Base-by-base conservation (phyloP, 1,140 invertebrate genomes). In the Caenorhabditis remanei region DNA sequence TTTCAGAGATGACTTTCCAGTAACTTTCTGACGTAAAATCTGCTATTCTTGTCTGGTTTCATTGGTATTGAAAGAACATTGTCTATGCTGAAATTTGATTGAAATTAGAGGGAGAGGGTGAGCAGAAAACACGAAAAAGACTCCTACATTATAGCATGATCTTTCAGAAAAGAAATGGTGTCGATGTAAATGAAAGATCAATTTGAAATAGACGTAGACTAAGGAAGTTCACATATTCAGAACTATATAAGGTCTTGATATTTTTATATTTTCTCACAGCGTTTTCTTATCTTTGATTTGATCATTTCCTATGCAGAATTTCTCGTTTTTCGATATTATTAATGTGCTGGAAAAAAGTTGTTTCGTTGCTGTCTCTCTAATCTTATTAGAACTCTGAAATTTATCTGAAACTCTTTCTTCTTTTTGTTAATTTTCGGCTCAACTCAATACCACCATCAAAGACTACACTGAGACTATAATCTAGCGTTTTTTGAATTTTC, bases 141-240 rank as follows among this genome's bases (percentile, higher is more conserved):
- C 21, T 8, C 61, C 24, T 24, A 63, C 61, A 63, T 63, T 63
- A 63, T 63, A 63, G 61, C 61, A n/a, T 63, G 61, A 63, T 63
- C 61, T 63, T 63, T 63, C 61, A 63, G 11, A 63, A 63, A 63
- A n/a, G n/a, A 58, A 21, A 9, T 40, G 61, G 61, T 63, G 21
- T 63, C 2, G 61, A 63, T 63, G 61, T 63, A 13, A 32, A 2
- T 9, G 61, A 63, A 40, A 63, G 61, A 63, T 63, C 61, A 63
- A 63, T 32, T 4, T 63, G n/a, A 21, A 9, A 24, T 32, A 63
- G 61, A 63, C 21, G 11, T 9, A 24, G n/a, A 63, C 14, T 14
- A 19, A n/a, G 6, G 19, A 19, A 58, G 6, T 24, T 32, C 61
- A 7, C 32, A 21, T 63, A 11, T 32, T 58, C 55, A 58, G 19